phyloP scores from a whole-genome alignment of 2,113 vertebrate genomes.

The Peromyscus maniculatus region DNA sequence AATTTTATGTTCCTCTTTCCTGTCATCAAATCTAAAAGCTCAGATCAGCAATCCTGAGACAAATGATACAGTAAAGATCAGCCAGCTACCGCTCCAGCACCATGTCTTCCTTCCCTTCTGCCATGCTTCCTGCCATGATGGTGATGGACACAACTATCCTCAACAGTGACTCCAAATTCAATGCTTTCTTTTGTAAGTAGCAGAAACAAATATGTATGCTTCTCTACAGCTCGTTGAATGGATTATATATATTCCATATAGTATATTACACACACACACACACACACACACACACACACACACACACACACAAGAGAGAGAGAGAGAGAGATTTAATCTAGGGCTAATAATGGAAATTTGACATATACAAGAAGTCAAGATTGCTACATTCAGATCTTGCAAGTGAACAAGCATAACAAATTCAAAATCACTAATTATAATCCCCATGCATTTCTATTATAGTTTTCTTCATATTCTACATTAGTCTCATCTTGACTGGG shows the following conservation, averaged over 20 bases:
- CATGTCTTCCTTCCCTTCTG: background rate
- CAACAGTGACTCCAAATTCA: background rate
- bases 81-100: too few species aligned
- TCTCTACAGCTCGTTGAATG: background rate
- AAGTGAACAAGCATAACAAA: slow-evolving; percentile 36
- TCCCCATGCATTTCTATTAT: background rate
- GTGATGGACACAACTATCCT: too few species aligned
- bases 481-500: background rate
- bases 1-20: background rate
- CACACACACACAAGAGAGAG: background rate
- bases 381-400: background rate
- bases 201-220: background rate
- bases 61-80: background rate
- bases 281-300: background rate
- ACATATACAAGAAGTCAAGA: slow-evolving; percentile 55
- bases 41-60: background rate
- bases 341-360: slow-evolving; percentile 21
- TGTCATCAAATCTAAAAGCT: background rate
- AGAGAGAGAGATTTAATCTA: background rate
- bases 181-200: background rate
- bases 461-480: background rate
- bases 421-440: slow-evolving; percentile 4
- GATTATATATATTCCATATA: background rate
- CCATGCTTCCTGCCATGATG: background rate
- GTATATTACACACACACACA: background rate